These are phyloP conservation scores for Poeciliopsis infans DNA, from an alignment of 2,797 vertebrate species.

Conservation along the genomic window DNA sequence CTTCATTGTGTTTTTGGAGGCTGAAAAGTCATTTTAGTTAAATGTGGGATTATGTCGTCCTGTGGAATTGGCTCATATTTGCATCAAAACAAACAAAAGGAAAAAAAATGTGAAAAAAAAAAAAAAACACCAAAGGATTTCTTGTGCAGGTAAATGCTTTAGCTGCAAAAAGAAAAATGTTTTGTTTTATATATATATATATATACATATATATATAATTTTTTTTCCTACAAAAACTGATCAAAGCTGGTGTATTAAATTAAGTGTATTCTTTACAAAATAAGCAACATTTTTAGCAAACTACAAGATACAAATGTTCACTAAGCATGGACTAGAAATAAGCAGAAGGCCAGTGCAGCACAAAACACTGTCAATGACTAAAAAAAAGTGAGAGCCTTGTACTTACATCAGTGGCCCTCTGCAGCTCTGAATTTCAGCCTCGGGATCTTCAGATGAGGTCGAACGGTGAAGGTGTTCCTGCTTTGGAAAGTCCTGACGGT, in stretches of 20 bases:
- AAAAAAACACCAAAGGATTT: neutral
- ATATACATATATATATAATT: too few relatives aligned
- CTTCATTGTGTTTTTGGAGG: neutral
- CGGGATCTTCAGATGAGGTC: neutral
- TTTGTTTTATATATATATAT: too few relatives aligned
- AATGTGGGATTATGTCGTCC: neutral
- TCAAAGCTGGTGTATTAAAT: neutral
- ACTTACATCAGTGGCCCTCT: conserved; percentile 42
- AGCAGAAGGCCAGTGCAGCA: neutral
- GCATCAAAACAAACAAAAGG: neutral
- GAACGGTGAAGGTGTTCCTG: neutral
- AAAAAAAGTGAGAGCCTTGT: neutral
- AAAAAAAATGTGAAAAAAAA: neutral
- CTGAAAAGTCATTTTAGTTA: neutral
- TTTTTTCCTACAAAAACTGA: neutral
- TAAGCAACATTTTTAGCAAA: neutral
- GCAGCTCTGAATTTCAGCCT: conserved; percentile 6
- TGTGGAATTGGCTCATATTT: too few relatives aligned
- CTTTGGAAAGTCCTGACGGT: conserved; percentile 5
- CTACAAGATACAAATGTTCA: neutral
- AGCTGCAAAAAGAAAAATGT: too few relatives aligned
- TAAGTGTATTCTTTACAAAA: neutral
- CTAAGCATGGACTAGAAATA: neutral
- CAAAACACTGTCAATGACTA: too few relatives aligned
- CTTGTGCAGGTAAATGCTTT: neutral